Conservation (phyloP, 2,797 vertebrate genomes). For the Pantherophis alleghaniensis region DNA sequence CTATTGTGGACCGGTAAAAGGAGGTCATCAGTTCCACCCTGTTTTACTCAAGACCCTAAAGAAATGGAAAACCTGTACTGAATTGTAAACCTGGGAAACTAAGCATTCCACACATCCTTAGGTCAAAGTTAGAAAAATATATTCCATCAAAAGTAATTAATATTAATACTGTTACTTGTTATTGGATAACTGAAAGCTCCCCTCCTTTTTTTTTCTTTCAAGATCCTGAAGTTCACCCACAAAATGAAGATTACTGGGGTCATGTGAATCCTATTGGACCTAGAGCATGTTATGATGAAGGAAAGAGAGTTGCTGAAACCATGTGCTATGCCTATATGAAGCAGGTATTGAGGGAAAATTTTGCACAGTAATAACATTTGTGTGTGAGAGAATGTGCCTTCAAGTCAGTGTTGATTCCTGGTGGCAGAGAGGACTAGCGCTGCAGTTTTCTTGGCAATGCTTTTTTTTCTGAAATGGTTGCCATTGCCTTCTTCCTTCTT, state of each 20-base stretch:
- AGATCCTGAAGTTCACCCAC: slow-evolving; percentile 98
- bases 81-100: neutral
- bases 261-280: slow-evolving; percentile 98
- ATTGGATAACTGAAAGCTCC: neutral
- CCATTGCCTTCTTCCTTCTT: neutral
- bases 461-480: neutral
- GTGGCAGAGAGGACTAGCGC: neutral
- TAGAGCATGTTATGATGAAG: slow-evolving; percentile 96
- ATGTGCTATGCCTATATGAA: slow-evolving; percentile 99
- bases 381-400: neutral
- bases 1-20: too few relatives aligned
- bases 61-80: neutral
- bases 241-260: slow-evolving; percentile 98
- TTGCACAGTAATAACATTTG: neutral
- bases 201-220: rapidly evolving
- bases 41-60: too few relatives aligned
- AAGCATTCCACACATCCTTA: neutral
- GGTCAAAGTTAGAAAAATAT: neutral
- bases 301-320: slow-evolving; percentile 95
- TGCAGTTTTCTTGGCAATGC: neutral
- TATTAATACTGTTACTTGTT: neutral
- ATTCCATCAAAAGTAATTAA: neutral
- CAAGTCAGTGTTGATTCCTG: neutral
- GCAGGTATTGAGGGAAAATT: slow-evolving; percentile 78
- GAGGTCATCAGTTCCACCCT: too few relatives aligned